Conservation (phyloP, 2,797 vertebrate species). For the Coreius guichenoti region DNA sequence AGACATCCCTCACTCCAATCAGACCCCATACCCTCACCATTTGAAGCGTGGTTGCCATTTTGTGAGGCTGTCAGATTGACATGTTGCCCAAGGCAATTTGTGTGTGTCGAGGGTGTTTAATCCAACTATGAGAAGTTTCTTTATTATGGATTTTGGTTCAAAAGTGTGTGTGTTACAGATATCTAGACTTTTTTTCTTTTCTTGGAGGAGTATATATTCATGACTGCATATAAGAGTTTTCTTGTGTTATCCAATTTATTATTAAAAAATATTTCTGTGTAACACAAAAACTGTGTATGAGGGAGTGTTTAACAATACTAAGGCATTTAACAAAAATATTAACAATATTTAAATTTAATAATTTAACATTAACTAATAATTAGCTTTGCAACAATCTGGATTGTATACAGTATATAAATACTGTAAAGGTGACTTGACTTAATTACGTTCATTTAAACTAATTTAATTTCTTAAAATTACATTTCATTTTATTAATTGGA, state of each 20-base stretch:
- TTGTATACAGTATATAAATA: not conserved
- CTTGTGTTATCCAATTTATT: not conserved
- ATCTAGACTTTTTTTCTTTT: not conserved
- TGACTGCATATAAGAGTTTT: not conserved
- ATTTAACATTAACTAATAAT: not conserved
- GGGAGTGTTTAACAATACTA: not conserved
- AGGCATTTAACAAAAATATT: not conserved
- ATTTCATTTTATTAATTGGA: not conserved
- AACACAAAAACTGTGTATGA: not conserved
- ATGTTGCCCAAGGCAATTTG: conserved; percentile 46
- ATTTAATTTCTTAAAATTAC: not conserved
- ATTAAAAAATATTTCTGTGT: too few species aligned
- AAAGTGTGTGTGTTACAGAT: not conserved
- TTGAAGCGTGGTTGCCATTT: conserved; percentile 31
- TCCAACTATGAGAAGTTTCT: conserved; percentile 29
- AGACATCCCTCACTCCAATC: conserved; percentile 40
- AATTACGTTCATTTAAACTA: not conserved
- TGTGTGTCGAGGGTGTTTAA: conserved; percentile 36
- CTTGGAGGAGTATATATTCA: not conserved
- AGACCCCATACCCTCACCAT: conserved; percentile 24
- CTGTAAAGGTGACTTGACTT: not conserved
- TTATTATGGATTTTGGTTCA: conserved; percentile 9
- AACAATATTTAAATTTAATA: not conserved
- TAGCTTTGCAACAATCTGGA: not conserved
- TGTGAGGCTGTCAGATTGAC: conserved; percentile 36